A percentile compares a stretch with the other conserved stretches of the same genome.
Evolutionary conservation across 1,140 invertebrate genomes (phyloP).

Genomic region (Euborellia annulipes): DNA sequence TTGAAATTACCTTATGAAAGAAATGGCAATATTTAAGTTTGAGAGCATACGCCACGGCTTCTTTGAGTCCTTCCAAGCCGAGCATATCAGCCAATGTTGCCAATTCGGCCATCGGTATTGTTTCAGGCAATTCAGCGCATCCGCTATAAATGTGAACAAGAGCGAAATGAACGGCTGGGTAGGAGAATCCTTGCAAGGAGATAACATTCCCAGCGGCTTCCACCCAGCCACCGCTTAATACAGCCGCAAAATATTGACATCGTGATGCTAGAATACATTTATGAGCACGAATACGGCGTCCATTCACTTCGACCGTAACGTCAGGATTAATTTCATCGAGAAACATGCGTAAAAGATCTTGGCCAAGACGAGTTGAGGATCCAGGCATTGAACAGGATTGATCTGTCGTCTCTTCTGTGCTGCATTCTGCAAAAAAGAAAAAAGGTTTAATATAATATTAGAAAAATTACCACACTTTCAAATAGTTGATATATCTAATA

Average conservation of each 20-base stretch:
- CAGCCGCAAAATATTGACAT: slow-evolving; percentile 81
- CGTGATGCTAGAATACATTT: slow-evolving; percentile 78
- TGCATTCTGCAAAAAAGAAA: slow-evolving; percentile 22
- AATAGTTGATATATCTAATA: too few species aligned
- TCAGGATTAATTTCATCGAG: slow-evolving; percentile 75
- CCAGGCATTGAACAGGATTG: slow-evolving; percentile 28
- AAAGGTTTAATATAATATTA: neutral
- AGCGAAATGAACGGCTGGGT: slow-evolving; percentile 70
- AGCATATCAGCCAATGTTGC: slow-evolving; percentile 76
- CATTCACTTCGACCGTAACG: slow-evolving; percentile 63
- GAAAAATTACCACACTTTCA: neutral
- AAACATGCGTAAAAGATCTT: slow-evolving; percentile 77
- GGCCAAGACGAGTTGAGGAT: slow-evolving; percentile 51
- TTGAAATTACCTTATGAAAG: slow-evolving; percentile 55
- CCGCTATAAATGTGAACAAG: slow-evolving; percentile 86
- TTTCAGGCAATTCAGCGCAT: slow-evolving; percentile 57
- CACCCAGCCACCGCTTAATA: slow-evolving; percentile 67
- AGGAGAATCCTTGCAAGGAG: slow-evolving; percentile 66
- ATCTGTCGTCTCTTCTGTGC: slow-evolving; percentile 34
- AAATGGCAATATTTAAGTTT: slow-evolving; percentile 83
- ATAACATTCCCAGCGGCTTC: slow-evolving; percentile 68
- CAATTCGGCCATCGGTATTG: slow-evolving; percentile 69
- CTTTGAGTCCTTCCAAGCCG: slow-evolving; percentile 73
- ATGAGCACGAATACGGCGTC: slow-evolving; percentile 63
- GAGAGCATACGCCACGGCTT: slow-evolving; percentile 71